Conservation (phyloP, 2,888 invertebrate species). For the Pasiphila rectangulata region DNA sequence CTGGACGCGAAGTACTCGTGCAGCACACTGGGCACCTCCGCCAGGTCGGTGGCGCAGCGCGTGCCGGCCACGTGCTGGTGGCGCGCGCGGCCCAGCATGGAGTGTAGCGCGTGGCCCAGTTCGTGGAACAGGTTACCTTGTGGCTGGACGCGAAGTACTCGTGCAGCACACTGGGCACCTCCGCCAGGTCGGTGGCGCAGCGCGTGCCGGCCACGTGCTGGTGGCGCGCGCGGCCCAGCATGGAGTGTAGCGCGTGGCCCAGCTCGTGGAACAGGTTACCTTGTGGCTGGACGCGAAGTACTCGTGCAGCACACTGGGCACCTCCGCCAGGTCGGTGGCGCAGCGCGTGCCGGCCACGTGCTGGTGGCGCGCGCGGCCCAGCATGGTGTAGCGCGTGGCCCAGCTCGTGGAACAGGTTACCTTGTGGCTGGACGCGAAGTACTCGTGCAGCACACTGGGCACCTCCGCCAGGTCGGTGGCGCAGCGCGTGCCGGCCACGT, state of each 20-base stretch:
- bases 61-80: constrained; percentile 99
- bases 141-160: constrained; percentile 90
- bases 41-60: constrained; percentile 97
- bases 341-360: constrained; percentile 99
- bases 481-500: constrained; percentile 98
- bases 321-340: constrained; percentile 98
- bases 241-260: too few relatives aligned
- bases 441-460: constrained; percentile 99
- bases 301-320: constrained; percentile 99
- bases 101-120: too few relatives aligned
- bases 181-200: constrained; percentile 98
- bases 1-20: constrained; percentile 96
- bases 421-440: constrained; percentile 96
- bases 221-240: constrained; percentile 86
- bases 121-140: constrained; percentile 81
- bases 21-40: constrained; percentile 98
- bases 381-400: constrained; percentile 93
- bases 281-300: constrained; percentile 85
- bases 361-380: constrained; percentile 92
- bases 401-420: constrained; percentile 86
- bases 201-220: constrained; percentile 99
- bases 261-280: not conserved
- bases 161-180: constrained; percentile 99
- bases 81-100: constrained; percentile 90
- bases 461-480: constrained; percentile 99